phyloP scores from a whole-genome alignment of 2,888 invertebrate genomes.

The Scaptomyza tumidula region DNA sequence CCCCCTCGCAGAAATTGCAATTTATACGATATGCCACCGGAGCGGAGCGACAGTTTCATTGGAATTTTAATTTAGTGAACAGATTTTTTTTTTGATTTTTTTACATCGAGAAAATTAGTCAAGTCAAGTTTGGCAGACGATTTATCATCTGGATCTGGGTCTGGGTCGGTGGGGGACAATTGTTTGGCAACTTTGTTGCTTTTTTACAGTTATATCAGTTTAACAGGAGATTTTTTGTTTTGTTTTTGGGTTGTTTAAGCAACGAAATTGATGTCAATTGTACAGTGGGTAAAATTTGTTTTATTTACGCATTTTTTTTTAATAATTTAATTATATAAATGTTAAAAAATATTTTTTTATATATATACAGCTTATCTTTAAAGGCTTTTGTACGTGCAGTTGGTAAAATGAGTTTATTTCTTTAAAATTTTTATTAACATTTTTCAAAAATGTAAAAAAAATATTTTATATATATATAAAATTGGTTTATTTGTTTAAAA shows the following conservation, averaged over 20 bases:
- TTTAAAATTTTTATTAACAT: too few species aligned
- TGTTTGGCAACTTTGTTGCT: constrained; percentile 26
- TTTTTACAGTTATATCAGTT: constrained; percentile 41
- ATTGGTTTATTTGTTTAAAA: too few species aligned
- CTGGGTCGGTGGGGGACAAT: constrained; percentile 47
- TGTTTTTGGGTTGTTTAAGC: neutral
- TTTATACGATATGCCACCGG: constrained; percentile 43
- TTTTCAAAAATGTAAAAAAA: too few species aligned
- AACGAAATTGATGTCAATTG: constrained; percentile 37
- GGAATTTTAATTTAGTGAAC: constrained; percentile 64
- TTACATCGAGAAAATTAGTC: constrained; percentile 70
- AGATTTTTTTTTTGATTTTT: constrained; percentile 36
- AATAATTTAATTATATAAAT: too few species aligned
- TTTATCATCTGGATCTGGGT: constrained; percentile 57
- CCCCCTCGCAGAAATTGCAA: constrained; percentile 44
- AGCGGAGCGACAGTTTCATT: constrained; percentile 59
- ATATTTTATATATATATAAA: too few species aligned
- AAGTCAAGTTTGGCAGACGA: constrained; percentile 47
- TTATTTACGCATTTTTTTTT: neutral
- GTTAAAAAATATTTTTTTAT: too few species aligned
- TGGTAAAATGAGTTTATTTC: too few species aligned
- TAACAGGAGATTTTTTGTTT: constrained; percentile 39
- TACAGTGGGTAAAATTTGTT: constrained; percentile 49
- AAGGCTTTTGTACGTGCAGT: too few species aligned
- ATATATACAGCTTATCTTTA: too few species aligned